A percentile compares a stretch with the other conserved stretches of the same genome.
These are phyloP conservation scores for cattle (Bos taurus) DNA, from an alignment of 2,113 vertebrate genomes.

Conservation along the genomic window ARS-UCD2.0 NC_037333.1:40587501-40588000, in stretches of 20 bases:
- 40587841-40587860: not conserved
- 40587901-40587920: not conserved
- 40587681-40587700: not conserved
- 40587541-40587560: accelerated
- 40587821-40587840: not conserved
- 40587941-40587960: not conserved
- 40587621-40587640: not conserved
- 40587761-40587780: not conserved
- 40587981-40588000: not conserved
- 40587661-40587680: not conserved
- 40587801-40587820: not conserved
- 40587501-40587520: not conserved
- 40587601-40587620: not conserved
- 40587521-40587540: not conserved
- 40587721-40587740: not conserved
- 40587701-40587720: not conserved
- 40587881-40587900: not conserved
- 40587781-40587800: not conserved
- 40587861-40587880: not conserved
- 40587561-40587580: not conserved
- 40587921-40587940: not conserved
- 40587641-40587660: not conserved
- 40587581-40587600: not conserved
- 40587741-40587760: not conserved
- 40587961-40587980: not conserved